Evolutionary conservation across 2,888 invertebrate genomes (phyloP).

Genomic region (Lysandra bellargus): DNA sequence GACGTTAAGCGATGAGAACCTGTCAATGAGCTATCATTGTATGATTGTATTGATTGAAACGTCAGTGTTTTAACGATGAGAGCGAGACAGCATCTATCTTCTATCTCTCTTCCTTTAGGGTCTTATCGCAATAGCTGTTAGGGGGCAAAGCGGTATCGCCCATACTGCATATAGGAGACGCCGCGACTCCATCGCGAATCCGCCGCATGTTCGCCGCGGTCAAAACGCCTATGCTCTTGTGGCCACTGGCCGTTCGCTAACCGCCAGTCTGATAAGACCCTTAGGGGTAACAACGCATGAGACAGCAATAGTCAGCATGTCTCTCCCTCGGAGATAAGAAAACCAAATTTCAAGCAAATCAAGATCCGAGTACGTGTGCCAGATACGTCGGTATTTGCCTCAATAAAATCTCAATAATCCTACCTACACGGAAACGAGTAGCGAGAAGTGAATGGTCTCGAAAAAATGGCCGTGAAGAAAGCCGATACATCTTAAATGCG

Average conservation of each 20-base stretch:
- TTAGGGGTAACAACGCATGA: not conserved
- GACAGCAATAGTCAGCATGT: not conserved
- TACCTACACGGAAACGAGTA: slow-evolving; percentile 33
- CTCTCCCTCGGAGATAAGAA: not conserved
- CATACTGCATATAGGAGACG: not conserved
- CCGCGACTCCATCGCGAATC: not conserved
- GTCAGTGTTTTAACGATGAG: slow-evolving; percentile 2
- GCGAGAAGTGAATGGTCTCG: slow-evolving; percentile 44
- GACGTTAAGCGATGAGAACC: not conserved
- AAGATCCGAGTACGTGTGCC: not conserved
- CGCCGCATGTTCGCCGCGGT: not conserved
- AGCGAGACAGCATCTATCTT: not conserved
- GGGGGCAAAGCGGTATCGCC: too few relatives aligned
- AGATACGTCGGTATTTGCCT: not conserved
- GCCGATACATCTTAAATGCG: slow-evolving; percentile 65
- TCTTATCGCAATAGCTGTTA: not conserved
- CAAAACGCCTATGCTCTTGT: not conserved
- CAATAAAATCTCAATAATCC: slow-evolving; percentile 31
- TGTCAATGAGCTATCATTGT: not conserved
- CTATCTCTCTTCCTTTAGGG: not conserved
- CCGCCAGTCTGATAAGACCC: not conserved
- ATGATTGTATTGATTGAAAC: slow-evolving; percentile 5
- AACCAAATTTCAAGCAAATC: not conserved
- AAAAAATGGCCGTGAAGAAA: slow-evolving; percentile 59
- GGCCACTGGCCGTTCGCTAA: not conserved